These are phyloP conservation scores for Stenolophus ochropezus DNA, from an alignment of 2,888 invertebrate species.

Conservation along the genomic window DNA sequence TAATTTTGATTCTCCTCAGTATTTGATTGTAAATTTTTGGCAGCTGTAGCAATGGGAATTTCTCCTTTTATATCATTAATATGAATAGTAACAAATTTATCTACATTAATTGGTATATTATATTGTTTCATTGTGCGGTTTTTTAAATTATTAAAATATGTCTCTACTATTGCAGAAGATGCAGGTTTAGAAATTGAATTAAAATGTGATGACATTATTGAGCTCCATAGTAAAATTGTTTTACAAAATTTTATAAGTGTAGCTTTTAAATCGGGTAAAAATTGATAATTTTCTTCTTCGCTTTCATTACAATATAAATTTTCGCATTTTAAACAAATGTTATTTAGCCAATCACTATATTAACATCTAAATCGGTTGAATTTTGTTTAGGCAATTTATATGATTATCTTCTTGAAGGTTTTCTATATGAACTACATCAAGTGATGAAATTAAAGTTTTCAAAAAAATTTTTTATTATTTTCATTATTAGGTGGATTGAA, in stretches of 20 bases:
- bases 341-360: neutral
- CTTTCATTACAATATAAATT: neutral
- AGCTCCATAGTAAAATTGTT: neutral
- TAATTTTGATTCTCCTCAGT: neutral
- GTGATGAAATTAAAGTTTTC: neutral
- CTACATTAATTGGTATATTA: neutral
- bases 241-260: neutral
- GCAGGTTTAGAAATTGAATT: neutral
- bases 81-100: constrained; percentile 26
- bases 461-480: constrained; percentile 1
- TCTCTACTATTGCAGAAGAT: constrained; percentile 9
- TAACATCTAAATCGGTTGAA: neutral
- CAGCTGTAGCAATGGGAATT: constrained; percentile 2
- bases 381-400: neutral
- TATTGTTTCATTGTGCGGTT: neutral
- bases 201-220: constrained; percentile 21
- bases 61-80: constrained; percentile 16
- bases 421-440: neutral
- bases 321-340: neutral
- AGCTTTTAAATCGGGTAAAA: neutral
- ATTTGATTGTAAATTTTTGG: too few relatives aligned
- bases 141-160: constrained; percentile 26
- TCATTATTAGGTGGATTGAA: neutral
- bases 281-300: constrained; percentile 39
- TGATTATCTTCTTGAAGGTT: neutral